A percentile compares a stretch with the other conserved stretches of the same genome.
Evolutionary conservation across 2,113 vertebrate genomes (phyloP).

Genomic region (Xiphophorus couchianus): DNA sequence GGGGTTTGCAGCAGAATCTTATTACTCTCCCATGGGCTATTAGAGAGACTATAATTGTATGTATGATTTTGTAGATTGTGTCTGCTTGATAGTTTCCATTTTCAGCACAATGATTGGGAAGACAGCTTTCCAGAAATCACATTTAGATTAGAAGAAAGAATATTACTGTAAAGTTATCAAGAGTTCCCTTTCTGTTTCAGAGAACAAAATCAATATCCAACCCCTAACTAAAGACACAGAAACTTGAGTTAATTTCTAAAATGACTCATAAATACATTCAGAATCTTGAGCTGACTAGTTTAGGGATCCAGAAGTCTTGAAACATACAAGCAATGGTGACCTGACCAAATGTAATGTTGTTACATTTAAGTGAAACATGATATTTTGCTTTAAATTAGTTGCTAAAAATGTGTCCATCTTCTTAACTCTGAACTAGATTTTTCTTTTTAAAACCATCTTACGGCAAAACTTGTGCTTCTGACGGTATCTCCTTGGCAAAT

Average conservation of each 20-base stretch:
- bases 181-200: neutral
- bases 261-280: neutral
- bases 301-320: neutral
- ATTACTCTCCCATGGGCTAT: neutral
- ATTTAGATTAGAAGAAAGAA: neutral
- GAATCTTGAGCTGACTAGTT: neutral
- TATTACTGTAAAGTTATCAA: neutral
- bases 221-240: neutral
- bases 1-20: neutral
- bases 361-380: neutral
- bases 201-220: neutral
- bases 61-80: neutral
- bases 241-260: neutral
- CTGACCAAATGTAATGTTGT: neutral
- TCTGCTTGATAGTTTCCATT: neutral
- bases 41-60: neutral
- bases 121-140: neutral
- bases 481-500: slow-evolving; percentile 12
- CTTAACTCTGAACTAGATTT: neutral
- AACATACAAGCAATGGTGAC: neutral
- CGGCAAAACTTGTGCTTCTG: slow-evolving; percentile 16
- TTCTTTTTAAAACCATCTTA: slow-evolving; percentile 7
- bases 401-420: neutral
- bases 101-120: neutral
- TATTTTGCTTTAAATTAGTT: neutral